These are phyloP conservation scores for Anoplolepis gracilipes DNA, from an alignment of 1,140 invertebrate species.

Conservation along the genomic window DNA sequence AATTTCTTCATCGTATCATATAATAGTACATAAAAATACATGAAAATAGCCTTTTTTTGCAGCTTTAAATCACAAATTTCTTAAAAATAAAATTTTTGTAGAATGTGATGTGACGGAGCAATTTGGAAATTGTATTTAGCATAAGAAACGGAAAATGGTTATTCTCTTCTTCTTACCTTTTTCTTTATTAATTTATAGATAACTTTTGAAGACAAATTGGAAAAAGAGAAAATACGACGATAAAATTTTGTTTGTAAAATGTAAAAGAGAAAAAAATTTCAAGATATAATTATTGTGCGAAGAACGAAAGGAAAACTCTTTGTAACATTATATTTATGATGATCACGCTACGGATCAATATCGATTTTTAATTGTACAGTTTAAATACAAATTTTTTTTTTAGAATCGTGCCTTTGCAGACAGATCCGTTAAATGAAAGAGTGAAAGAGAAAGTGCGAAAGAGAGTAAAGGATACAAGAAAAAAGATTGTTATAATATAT, in stretches of 20 bases:
- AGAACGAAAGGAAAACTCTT: slow-evolving; percentile 76
- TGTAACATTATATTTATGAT: slow-evolving; percentile 81
- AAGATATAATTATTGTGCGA: slow-evolving; percentile 70
- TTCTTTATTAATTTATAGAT: no score
- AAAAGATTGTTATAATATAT: slow-evolving; percentile 82
- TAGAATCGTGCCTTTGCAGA: slow-evolving; percentile 85
- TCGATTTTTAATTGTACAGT: slow-evolving; percentile 84
- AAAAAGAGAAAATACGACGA: slow-evolving; percentile 11
- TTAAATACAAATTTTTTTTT: slow-evolving; percentile 81
- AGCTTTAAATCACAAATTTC: no score
- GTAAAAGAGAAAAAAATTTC: slow-evolving; percentile 57
- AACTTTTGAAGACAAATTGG: not conserved
- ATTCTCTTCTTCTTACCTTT: no score
- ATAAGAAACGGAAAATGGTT: no score
- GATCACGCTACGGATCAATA: slow-evolving; percentile 78
- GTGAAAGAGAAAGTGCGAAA: slow-evolving; percentile 34
- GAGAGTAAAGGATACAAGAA: slow-evolving; percentile 65
- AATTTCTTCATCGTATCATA: no score
- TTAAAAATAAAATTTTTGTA: no score
- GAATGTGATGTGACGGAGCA: no score
- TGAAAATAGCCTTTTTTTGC: no score
- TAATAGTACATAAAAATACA: no score
- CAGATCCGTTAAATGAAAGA: slow-evolving; percentile 78
- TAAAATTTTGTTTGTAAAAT: slow-evolving; percentile 71
- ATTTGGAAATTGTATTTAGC: no score